Percentiles rank a stretch among this genome's conserved stretches.
Conservation (phyloP, 2,888 invertebrate genomes). For the Fragum sueziense region DNA sequence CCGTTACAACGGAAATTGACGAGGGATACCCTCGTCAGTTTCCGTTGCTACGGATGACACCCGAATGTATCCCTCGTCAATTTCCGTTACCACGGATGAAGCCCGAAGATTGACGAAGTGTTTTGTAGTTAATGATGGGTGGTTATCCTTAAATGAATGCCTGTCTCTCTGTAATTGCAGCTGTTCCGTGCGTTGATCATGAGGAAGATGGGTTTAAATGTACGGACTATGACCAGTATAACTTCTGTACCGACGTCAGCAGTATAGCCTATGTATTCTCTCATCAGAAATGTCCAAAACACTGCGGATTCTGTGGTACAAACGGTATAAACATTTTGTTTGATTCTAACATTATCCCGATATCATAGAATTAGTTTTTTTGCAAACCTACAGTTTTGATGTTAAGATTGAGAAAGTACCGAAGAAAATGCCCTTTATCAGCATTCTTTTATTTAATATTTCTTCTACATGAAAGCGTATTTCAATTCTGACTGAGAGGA, state of each 20-base stretch:
- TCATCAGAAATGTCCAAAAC: slow-evolving; percentile 41
- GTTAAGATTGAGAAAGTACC: background rate
- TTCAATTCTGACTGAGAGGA: no score
- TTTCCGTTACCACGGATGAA: no score
- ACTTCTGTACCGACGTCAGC: slow-evolving; percentile 41
- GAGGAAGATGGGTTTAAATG: slow-evolving; percentile 35
- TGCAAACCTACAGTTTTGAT: background rate
- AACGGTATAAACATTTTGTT: background rate
- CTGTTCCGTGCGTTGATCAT: slow-evolving; percentile 22
- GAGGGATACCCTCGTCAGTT: no score
- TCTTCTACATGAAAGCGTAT: no score
- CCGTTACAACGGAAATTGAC: no score
- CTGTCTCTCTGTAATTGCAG: background rate
- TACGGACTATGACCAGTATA: slow-evolving; percentile 26
- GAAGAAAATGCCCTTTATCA: background rate
- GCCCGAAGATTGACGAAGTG: no score
- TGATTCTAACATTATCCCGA: background rate
- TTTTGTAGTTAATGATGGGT: no score
- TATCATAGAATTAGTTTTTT: background rate
- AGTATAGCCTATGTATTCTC: slow-evolving; percentile 34
- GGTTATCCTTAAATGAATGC: background rate
- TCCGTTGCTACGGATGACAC: no score
- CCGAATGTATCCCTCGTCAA: no score
- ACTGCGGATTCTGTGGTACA: slow-evolving; percentile 42
- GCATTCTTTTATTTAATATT: no score